Conservation (phyloP, 2,113 vertebrate genomes). For the Elachura formosa region DNA sequence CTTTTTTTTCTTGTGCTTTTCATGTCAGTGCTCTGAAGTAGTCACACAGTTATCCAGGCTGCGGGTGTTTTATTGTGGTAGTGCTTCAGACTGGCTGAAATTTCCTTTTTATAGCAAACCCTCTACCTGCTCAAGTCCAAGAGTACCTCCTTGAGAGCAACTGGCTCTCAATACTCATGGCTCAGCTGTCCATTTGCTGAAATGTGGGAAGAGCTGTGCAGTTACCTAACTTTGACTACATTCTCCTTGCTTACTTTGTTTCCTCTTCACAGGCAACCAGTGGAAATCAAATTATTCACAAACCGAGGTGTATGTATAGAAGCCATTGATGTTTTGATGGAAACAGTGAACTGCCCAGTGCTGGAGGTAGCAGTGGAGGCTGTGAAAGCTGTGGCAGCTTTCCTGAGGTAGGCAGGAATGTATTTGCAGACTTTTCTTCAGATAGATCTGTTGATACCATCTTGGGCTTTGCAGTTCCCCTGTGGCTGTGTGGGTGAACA, state of each 20-base stretch:
- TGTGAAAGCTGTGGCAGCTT: conserved; percentile 72
- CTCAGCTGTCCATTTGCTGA: background rate
- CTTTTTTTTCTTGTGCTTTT: background rate
- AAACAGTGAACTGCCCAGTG: conserved; percentile 78
- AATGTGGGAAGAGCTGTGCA: background rate
- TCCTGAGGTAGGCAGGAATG: conserved; percentile 79
- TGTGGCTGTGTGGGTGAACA: conserved; percentile 15
- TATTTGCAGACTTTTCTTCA: background rate
- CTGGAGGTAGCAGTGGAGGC: conserved; percentile 82
- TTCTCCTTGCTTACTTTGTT: background rate
- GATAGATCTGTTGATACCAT: background rate
- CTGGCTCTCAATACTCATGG: background rate
- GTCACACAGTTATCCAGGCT: background rate
- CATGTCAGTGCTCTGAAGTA: background rate
- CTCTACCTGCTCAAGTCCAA: background rate
- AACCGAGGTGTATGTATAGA: conserved; percentile 73
- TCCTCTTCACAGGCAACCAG: conserved; percentile 78
- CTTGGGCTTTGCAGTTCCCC: background rate
- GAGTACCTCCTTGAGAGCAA: background rate
- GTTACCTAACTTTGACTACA: background rate
- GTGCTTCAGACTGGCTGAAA: background rate
- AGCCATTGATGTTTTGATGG: conserved; percentile 72
- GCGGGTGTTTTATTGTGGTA: background rate
- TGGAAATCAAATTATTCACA: conserved; percentile 82
- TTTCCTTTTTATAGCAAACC: background rate